Base-by-base conservation (phyloP, 2,888 invertebrate genomes). In the Phymatocera aterrima region DNA sequence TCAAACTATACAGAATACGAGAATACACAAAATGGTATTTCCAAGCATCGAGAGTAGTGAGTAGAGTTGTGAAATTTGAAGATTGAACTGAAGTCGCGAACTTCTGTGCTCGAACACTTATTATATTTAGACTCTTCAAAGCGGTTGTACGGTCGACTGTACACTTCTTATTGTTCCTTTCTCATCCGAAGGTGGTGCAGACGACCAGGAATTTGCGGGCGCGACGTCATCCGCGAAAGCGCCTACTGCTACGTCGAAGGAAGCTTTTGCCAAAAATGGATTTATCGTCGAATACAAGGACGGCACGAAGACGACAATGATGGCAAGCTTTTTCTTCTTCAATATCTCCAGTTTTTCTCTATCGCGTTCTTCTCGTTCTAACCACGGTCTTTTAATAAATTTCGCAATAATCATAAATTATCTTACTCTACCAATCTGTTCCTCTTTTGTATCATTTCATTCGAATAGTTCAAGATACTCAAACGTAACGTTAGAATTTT, bases 191-290 rank as follows among this genome's bases (percentile, higher is more conserved):
- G 97, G 89, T 93, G 94, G 87, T 98, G 97, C 90, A 93, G 93
- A 85, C 93, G 94, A 85, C 93, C 93, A 0, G 93, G 94, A 10
- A 92, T 96, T 83, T 98, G 98, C 86, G 95, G 95, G 1, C 94
- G 94, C 61, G 95, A 95, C 87, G 93, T 95, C 51, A 93, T 97
- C 77, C 93, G 94, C 80, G 97, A 98, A 91, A 95, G 95, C 5
- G 96, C 97, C 2, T 96, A 95, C 87, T 98, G 98, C 88, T 97
- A 96, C 88, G 93, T 95, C 54, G 95, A 96, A 82, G 96, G 95
- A 75, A 95, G 96, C 77, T 94, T 94, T 86, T 98, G 98, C 88
- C 96, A 97, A 88, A 92, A 93, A 78, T 96, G 95, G 91, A 91
- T 91, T 82, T 91, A 87, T 77, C 91, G 86, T 85, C 91, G 85